Conservation (phyloP, 2,797 vertebrate genomes). For the Sebastes elongatus region DNA sequence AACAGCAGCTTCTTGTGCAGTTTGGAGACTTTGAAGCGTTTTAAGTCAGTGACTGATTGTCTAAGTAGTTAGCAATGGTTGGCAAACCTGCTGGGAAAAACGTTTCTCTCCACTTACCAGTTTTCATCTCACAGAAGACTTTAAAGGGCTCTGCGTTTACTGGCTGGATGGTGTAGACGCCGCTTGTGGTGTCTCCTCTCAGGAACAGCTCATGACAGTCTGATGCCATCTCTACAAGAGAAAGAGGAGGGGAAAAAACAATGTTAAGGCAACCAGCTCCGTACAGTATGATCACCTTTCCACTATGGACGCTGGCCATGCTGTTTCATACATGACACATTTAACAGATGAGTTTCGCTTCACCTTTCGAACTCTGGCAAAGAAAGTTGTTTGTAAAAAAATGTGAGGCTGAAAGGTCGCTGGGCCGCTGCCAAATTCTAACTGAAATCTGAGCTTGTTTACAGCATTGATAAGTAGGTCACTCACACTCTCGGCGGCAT, state of each 20-base stretch:
- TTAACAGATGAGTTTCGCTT: not conserved
- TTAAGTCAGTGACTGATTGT: not conserved
- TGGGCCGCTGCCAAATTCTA: not conserved
- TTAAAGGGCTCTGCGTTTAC: constrained; percentile 82
- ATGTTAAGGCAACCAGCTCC: not conserved
- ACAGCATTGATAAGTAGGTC: constrained; percentile 34
- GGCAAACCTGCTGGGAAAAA: too few species aligned
- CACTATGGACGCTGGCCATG: not conserved
- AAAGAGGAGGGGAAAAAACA: constrained; percentile 2
- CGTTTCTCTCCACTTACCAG: constrained; percentile 76
- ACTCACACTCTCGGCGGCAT: not conserved
- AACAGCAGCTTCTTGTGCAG: not conserved
- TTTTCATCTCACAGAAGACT: constrained; percentile 91
- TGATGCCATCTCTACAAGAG: constrained; percentile 79
- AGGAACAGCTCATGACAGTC: constrained; percentile 92
- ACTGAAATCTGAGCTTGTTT: constrained; percentile 23
- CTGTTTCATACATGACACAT: constrained; percentile 5
- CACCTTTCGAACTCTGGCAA: constrained; percentile 23
- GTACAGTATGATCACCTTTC: not conserved
- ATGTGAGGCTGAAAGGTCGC: not conserved
- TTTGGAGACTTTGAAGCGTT: not conserved
- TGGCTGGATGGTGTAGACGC: constrained; percentile 90
- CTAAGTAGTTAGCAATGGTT: not conserved
- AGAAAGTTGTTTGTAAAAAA: not conserved
- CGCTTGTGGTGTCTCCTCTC: constrained; percentile 85